phyloP scores from a whole-genome alignment of 2,113 vertebrate species.

The Callithrix jacchus region DNA sequence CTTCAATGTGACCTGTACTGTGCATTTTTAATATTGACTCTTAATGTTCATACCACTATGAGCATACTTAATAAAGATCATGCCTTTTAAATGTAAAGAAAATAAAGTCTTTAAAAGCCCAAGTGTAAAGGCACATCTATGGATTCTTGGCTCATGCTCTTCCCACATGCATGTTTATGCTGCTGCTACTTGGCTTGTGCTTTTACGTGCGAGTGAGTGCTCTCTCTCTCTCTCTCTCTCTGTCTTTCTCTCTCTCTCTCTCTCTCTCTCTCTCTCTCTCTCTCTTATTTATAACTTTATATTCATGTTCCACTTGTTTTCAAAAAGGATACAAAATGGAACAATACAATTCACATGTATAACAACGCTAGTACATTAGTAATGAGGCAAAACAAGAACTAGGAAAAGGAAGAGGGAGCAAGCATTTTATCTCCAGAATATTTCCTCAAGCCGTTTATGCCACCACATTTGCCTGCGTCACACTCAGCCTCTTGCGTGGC shows the following conservation, averaged over 20 bases:
- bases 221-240: background rate
- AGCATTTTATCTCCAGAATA: background rate
- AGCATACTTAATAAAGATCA: background rate
- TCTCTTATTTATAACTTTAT: conserved; percentile 6
- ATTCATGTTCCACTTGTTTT: background rate
- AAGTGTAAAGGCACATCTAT: background rate
- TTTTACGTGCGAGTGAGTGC: background rate
- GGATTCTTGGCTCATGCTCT: background rate
- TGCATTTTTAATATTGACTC: background rate
- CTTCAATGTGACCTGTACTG: background rate
- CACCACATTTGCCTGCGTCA: background rate
- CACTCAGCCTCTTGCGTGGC: background rate
- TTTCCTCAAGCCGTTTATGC: background rate
- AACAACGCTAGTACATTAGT: background rate
- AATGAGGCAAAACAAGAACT: background rate
- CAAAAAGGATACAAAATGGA: background rate
- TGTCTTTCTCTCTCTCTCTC: background rate
- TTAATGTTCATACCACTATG: background rate
- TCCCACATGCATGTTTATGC: background rate
- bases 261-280: background rate
- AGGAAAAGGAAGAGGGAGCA: background rate
- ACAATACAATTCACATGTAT: background rate
- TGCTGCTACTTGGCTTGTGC: background rate
- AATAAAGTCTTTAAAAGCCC: background rate
- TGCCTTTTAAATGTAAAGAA: conserved; percentile 11